Evolutionary conservation across 2,797 vertebrate genomes (phyloP), one percentile per base, ranked within the genome.

Genomic region (Chelmon rostratus): DNA sequence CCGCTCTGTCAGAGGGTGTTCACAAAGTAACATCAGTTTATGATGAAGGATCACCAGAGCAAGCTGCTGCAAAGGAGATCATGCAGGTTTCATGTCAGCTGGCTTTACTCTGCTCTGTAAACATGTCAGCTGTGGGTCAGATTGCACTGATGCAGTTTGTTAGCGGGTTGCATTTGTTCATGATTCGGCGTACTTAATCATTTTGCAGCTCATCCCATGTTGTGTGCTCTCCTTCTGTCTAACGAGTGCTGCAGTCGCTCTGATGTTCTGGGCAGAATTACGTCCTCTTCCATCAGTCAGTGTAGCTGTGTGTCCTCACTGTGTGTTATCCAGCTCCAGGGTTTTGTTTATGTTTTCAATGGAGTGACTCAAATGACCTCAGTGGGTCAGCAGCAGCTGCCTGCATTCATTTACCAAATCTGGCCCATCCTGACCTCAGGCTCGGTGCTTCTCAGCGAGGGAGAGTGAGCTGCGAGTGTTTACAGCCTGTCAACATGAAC

Each of bases 351-450:
- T 69, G 53, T 81, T 74, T 74, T 61, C 31, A 54, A 4, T 50
- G 49, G 40, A 65, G 67, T 7, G 23, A 57, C 21, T 33, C 11
- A 4, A n/a, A 18, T 38, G 56, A 58, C 70, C 82, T 74, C 52
- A 31, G 73, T 9, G 19, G 80, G 58, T 87, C 74, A 76, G 31
- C 59, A 76, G 31, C 59, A 52, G 71, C 83, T 58, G 59, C 38
- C 64, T 66, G 70, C 19, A 6, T 33, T 62, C 37, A 31, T 82
- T 79, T 61, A 47, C 63, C 67, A 73, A 64, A 62, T 31, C 59
- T 4, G 11, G 37, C n/a, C 61, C 10, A 18, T 64, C 38, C 50
- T 73, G 77, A 79, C 65, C 66, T 68, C 53, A 11, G 42, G 68
- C 28, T 54, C 53, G 38, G 37, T 25, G 73, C 33, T 47, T 53